These are phyloP conservation scores for Crypturellus undulatus DNA, from an alignment of 2,113 vertebrate species.

Conservation along the genomic window DNA sequence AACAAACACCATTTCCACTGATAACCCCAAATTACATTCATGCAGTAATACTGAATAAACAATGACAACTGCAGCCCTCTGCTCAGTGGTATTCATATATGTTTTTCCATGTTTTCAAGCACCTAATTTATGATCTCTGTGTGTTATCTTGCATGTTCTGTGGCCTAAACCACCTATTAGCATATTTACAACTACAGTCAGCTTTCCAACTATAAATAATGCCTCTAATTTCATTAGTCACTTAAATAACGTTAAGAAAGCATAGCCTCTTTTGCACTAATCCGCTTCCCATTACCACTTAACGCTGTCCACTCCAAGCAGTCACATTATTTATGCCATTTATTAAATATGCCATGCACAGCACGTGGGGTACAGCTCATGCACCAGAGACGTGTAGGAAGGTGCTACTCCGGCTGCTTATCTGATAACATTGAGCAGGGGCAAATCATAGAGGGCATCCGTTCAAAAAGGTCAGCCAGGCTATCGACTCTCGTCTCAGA, in stretches of 20 bases:
- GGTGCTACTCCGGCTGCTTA: neutral
- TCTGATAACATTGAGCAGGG: neutral
- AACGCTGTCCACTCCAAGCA: neutral
- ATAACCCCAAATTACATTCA: neutral
- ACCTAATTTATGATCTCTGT: neutral
- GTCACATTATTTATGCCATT: neutral
- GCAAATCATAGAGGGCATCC: rapidly evolving
- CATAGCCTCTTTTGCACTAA: neutral
- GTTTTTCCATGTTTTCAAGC: neutral
- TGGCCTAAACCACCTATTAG: neutral
- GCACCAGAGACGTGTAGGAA: too few species aligned
- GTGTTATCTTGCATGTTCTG: neutral
- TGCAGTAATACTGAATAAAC: neutral
- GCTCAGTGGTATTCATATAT: neutral
- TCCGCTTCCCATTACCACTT: neutral
- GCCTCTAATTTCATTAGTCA: neutral
- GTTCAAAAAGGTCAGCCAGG: neutral
- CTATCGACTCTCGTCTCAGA: too few species aligned
- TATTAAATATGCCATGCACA: too few species aligned
- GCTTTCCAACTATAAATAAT: neutral
- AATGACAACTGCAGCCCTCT: neutral
- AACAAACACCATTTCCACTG: neutral
- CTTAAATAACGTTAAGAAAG: neutral
- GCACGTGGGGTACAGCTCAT: neutral
- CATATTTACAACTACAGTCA: neutral